Conservation (phyloP, 2,888 invertebrate genomes). For the Didymodactylos carnosus region DNA sequence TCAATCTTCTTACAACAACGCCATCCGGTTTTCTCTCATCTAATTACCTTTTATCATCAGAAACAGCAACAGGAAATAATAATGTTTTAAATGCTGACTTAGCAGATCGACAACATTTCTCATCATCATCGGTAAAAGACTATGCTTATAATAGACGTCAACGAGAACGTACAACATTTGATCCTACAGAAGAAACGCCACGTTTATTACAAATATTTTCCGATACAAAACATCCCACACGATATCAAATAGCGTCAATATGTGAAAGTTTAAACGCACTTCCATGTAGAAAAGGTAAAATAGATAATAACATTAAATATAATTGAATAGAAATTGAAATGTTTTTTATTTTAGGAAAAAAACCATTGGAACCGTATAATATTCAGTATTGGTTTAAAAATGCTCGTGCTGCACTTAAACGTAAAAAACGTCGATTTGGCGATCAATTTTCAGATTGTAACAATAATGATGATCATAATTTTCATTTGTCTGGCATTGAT, state of each 20-base stretch:
- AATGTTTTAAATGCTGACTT: no score
- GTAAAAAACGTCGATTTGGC: constrained; percentile 41
- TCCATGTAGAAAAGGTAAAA: constrained; percentile 52
- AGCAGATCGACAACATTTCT: no score
- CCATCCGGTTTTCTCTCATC: constrained; percentile 9
- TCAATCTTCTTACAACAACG: background rate
- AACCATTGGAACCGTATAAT: constrained; percentile 80
- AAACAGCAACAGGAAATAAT: background rate
- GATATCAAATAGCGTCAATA: constrained; percentile 86
- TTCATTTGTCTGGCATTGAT: no score
- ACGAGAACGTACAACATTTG: constrained; percentile 84
- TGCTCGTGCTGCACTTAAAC: constrained; percentile 77
- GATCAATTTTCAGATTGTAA: background rate
- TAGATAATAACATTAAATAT: no score
- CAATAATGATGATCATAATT: background rate
- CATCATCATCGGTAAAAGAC: background rate
- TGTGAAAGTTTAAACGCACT: constrained; percentile 75
- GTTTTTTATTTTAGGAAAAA: constrained; percentile 37
- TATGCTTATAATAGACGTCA: constrained; percentile 5
- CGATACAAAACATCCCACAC: constrained; percentile 84
- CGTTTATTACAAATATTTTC: constrained; percentile 88
- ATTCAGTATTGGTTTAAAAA: constrained; percentile 76
- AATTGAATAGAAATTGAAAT: no score
- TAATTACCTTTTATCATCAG: constrained; percentile 9
- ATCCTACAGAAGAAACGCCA: constrained; percentile 83